Evolutionary conservation across 2,113 vertebrate genomes (phyloP), one percentile per base, ranked within the genome.

Genomic region (Rallus limicola): DNA sequence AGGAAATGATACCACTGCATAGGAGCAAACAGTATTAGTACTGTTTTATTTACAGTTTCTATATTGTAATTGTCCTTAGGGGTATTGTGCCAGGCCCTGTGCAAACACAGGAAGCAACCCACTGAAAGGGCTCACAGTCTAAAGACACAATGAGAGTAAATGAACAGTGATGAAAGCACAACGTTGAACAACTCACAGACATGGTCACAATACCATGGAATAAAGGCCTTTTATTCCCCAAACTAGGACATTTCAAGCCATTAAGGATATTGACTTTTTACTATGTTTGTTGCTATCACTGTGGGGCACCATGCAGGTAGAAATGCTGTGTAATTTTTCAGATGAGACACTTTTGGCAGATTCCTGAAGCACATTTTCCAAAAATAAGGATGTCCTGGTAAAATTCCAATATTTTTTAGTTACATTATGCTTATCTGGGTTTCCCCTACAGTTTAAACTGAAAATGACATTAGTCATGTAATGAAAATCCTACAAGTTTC

Each of bases 291-390:
- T 89, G 74, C 86, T 91, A 84, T 76, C 62, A 53, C 65, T 55
- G 24, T 79, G 62, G 62, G 92, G 42, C 68, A 96, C 52, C 71
- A 56, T 13, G 28, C 34, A 81, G 90, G 40, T 91, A 21, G 60
- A 94, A 95, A 92, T 15, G 58, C 64, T 69, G 40, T 56, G 55
- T 53, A 88, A 13, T 92, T 94, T 87, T 94, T 92, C 92, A 92
- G 80, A 69, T 31, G 56, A 94, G 87, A 90, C 42, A 68, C 36
- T 88, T 88, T 13, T 71, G 78, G 90, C 87, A 92, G 29, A 79
- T 76, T 82, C n/a, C 69, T 68, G 33, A 44, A 60, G 68, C 53
- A 94, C 21, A 13, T 74, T 75, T 87, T 93, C 63, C 44, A 28
- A 70, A 90, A 95, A 71, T 28, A 93, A 83, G 82, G 72, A 64